Evolutionary conservation across 1,140 invertebrate genomes (phyloP), one percentile per base, ranked within the genome.

Genomic region (Holcopasites calliopsidis): DNA sequence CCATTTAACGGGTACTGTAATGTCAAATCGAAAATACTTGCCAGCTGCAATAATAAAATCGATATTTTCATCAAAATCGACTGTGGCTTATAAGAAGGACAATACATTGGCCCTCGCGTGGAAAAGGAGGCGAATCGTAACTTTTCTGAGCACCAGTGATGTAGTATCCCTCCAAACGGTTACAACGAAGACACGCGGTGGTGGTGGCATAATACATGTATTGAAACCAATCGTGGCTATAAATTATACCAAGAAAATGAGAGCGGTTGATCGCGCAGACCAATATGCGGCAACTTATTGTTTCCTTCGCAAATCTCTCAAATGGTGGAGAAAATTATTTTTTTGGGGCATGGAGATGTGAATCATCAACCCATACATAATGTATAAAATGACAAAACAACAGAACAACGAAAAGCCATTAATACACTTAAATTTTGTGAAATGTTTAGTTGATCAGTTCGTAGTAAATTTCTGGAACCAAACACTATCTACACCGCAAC

Each of bases 41-140:
- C 73, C 71, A 50, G 23, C 52, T 66, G 40, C 8, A 54, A 82
- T 84, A 66, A 84, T 73, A 38, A 82, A 81, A 57, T 44, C 61
- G 33, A 66, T n/a, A 61, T 65, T 54, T 64, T 55, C 40, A 72
- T 13, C 33, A 66, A 78, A 77, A 21, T 69, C 40, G 8, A 76
- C 40, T 57, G 35, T 84, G 8, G 50, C 55, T 18, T 81, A 76
- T 69, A 70, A 76, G 61, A 68, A 69, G 35, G 13, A 61, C 16
- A 75, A 78, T 69, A 82, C 50, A 42, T 61, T 74, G 49, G 18
- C 72, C 40, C 38, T 80, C 31, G 69, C 77, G n/a, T 80, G 83
- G 71, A 80, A 81, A 65, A 70, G 74, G 58, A 83, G 81, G 35
- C 61, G 72, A 23, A 66, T 83, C 10, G 44, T 83, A 21, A 83